Evolutionary conservation across 2,888 invertebrate genomes (phyloP), one percentile per base, ranked within the genome.

Genomic region (Ophioninae sp.): DNA sequence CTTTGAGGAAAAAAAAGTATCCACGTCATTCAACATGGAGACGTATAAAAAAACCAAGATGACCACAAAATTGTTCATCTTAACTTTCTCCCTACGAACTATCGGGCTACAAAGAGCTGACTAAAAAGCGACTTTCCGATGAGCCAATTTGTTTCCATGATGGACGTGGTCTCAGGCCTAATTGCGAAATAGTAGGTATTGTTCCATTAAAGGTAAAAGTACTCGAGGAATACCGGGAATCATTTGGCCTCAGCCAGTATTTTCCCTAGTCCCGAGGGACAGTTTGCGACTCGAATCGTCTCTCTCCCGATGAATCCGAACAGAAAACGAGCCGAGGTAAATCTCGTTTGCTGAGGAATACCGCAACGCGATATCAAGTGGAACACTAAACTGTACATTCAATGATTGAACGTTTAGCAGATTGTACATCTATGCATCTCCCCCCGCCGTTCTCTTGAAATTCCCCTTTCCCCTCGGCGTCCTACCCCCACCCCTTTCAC

Each of bases 251-350:
- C 69, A 59, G 44, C n/a, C 67, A 56, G 74, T 65, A 71, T 67
- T 67, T 58, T 44, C 37, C 71, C n/a, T 1, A 65, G 68, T 83
- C 83, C 80, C 83, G 10, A 56, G 80, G 77, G 83, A 80, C 39
- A 63, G 20, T 30, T 30, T 58, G 69, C 68, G 69, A 79, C 73
- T 80, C 76, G 73, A 83, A 76, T 76, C 80, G 77, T 83, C 83
- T 73, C 80, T 67, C 67, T 79, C 79, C 63, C 67, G 58, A 83
- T 67, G 76, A 68, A 73, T 56, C 68, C 41, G 44, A 41, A 23
- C 30, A 76, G 78, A 78, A 23, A 69, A 67, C 22, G 72, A 76
- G 80, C 65, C 74, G 41, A 63, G 69, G 69, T 74, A 51, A n/a
- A 69, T 51, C 67, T 41, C 63, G 51, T 22, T 61, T 74, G 63